A percentile compares a stretch with the other conserved stretches of the same genome.
Evolutionary conservation across 1,140 invertebrate species (phyloP).

Genomic region (Holotrichia oblita): DNA sequence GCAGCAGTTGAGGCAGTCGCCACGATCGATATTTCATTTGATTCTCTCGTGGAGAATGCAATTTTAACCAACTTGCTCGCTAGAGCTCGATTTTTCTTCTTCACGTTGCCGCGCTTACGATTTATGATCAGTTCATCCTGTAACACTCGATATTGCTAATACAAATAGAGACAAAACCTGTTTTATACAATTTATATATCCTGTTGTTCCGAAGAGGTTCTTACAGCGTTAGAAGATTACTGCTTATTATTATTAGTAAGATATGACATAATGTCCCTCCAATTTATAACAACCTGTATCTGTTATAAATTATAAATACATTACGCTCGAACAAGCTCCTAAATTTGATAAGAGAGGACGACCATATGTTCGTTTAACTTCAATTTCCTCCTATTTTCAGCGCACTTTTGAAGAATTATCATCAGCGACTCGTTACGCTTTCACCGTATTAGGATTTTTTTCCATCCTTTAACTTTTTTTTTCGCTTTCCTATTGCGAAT

Average conservation of each 20-base stretch:
- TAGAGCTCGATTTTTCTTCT: background rate
- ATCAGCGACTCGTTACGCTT: background rate
- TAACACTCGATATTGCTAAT: background rate
- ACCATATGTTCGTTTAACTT: background rate
- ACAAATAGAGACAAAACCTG: background rate
- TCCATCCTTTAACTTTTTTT: background rate
- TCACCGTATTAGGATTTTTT: background rate
- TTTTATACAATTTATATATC: background rate
- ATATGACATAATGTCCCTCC: no score
- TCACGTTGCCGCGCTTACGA: background rate
- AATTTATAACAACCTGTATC: no score
- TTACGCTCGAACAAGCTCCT: no score
- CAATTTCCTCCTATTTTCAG: background rate
- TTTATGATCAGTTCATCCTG: background rate
- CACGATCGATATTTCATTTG: conserved; percentile 1
- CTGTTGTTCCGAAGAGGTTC: background rate
- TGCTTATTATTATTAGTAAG: no score
- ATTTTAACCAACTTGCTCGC: background rate
- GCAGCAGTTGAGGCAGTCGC: background rate
- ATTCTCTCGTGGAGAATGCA: conserved; percentile 5
- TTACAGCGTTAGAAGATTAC: background rate
- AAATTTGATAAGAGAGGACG: no score
- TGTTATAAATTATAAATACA: no score
- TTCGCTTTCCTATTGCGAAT: background rate
- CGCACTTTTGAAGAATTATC: background rate